Evolutionary conservation across 1,140 invertebrate species (phyloP).

Genomic region (Ectropis grisescens): DNA sequence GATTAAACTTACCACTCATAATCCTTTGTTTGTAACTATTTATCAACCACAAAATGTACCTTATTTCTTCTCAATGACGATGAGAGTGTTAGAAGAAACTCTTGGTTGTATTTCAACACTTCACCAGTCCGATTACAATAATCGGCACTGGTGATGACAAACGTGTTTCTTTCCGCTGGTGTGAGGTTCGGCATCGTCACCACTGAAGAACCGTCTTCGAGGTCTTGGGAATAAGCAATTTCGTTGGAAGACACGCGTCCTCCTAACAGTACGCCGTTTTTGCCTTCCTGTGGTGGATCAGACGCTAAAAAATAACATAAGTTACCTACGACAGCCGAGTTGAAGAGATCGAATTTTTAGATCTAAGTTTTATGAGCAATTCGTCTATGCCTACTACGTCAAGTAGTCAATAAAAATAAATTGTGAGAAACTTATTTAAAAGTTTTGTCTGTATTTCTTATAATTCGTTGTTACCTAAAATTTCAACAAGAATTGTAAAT

Average conservation of each 20-base stretch:
- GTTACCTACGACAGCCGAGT: too few relatives aligned
- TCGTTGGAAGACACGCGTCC: conserved; percentile 47
- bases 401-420: too few relatives aligned
- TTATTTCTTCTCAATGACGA: conserved; percentile 35
- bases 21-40: too few relatives aligned
- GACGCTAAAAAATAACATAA: conserved; percentile 20
- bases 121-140: conserved; percentile 50
- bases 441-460: too few relatives aligned
- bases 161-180: conserved; percentile 36
- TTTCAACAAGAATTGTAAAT: too few relatives aligned
- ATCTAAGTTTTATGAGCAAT: too few relatives aligned
- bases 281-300: conserved; percentile 36
- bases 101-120: conserved; percentile 52
- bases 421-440: too few relatives aligned
- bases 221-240: conserved; percentile 45
- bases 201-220: conserved; percentile 43
- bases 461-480: too few relatives aligned
- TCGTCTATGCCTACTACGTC: too few relatives aligned
- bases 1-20: too few relatives aligned
- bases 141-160: conserved; percentile 49
- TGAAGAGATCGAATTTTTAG: too few relatives aligned
- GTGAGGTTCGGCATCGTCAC: conserved; percentile 25
- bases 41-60: too few relatives aligned
- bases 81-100: conserved; percentile 44
- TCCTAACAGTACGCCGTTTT: conserved; percentile 44